Base-by-base conservation (phyloP, 2,888 invertebrate species). In the Clunio marinus region DNA sequence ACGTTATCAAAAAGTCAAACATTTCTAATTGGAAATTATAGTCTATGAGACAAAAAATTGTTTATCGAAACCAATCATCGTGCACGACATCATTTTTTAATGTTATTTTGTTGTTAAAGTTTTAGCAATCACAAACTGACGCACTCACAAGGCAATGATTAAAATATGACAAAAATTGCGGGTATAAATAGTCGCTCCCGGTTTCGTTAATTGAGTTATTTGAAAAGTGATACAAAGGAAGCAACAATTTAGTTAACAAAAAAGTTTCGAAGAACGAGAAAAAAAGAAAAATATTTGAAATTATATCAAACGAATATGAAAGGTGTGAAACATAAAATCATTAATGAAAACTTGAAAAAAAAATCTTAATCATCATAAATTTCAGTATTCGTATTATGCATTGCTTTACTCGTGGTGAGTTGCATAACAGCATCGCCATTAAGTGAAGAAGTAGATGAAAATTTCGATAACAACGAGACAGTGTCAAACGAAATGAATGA, bases 261-360 rank as follows among this genome's bases (percentile, higher is more conserved):
- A 55, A 45, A 45, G 45, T 45, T 45, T 45, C 15, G 15, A 4
- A n/a, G 15, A 51, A 22, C 22, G 13, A 32, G 2, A 22, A 57
- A 57, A 27, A 20, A n/a, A n/a, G n/a, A n/a, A n/a, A n/a, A n/a
- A n/a, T n/a, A n/a, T n/a, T 24, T 24, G 2, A 13, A 27, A 4
- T 57, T n/a, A 57, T n/a, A 13, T 10, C 25, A 51, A 32, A 51
- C 57, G 57, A 13, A 57, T 24, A 57, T 57, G 57, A 57, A 57
- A 57, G 57, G 57, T 57, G 17, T 57, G 57, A 13, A 45, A 15
- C 5, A 22, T 24, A 5, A 10, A 7, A 22, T n/a, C 22, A 22
- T 57, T 25, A 17, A 51, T n/a, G 51, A 22, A 17, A 8, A 17
- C 17, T 4, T 20, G 41, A 51, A 20, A 17, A 20, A 57, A 51